phyloP scores from a whole-genome alignment of 2,888 invertebrate species.

The Coenonympha glycerion region DNA sequence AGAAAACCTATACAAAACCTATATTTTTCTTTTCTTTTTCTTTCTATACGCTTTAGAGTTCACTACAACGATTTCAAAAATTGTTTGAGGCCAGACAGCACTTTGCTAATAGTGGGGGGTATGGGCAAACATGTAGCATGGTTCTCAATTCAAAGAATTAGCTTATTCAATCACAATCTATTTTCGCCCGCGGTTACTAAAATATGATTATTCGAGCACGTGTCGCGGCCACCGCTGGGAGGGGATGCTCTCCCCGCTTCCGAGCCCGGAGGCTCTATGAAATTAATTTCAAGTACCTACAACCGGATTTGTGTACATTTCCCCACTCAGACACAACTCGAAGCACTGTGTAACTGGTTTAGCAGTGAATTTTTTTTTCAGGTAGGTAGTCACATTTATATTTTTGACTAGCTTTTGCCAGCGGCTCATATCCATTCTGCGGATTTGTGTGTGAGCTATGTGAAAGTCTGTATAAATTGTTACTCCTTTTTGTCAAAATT shows the following conservation, averaged over 20 bases:
- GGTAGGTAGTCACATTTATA: too few relatives aligned
- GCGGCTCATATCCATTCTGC: too few relatives aligned
- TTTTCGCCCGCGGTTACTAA: conserved; percentile 38
- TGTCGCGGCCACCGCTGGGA: conserved; percentile 21
- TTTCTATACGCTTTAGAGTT: too few relatives aligned
- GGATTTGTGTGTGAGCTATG: too few relatives aligned
- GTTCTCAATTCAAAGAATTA: conserved; percentile 19
- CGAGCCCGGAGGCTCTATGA: conserved; percentile 54
- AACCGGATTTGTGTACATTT: conserved; percentile 64
- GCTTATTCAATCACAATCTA: conserved; percentile 30
- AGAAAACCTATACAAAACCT: too few relatives aligned
- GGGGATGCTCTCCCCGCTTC: conserved; percentile 22
- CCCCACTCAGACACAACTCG: conserved; percentile 35
- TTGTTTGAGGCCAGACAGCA: too few relatives aligned
- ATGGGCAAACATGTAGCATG: too few relatives aligned
- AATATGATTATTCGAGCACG: conserved; percentile 46
- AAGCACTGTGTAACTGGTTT: conserved; percentile 37
- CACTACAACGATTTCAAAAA: too few relatives aligned
- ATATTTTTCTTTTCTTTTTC: too few relatives aligned
- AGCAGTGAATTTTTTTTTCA: not conserved
- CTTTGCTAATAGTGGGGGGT: too few relatives aligned
- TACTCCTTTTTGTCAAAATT: too few relatives aligned
- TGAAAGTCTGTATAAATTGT: too few relatives aligned
- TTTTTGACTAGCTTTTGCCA: not conserved
- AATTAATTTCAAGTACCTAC: conserved; percentile 69